These are phyloP conservation scores for Daptonema setosum DNA, from an alignment of 2,888 invertebrate genomes.

Conservation along the genomic window DNA sequence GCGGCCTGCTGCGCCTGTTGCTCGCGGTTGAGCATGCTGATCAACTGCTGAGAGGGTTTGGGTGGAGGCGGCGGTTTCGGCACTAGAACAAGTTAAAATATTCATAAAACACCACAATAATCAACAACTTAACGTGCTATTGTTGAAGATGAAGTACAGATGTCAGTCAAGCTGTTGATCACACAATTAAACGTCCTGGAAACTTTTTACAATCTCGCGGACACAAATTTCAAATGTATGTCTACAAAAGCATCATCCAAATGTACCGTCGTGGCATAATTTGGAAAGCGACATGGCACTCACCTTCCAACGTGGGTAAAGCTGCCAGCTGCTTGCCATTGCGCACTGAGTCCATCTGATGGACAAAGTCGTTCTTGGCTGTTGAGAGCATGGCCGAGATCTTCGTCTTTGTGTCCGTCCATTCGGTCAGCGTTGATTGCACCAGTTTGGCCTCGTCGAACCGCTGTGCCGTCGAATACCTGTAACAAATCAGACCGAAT, in stretches of 20 bases:
- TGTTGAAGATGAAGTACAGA: too few relatives aligned
- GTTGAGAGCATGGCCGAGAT: slow-evolving; percentile 11
- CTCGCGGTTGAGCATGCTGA: too few relatives aligned
- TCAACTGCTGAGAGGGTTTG: neutral
- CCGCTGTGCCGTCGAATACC: neutral
- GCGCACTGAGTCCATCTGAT: slow-evolving; percentile 15
- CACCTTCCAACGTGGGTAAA: slow-evolving; percentile 15
- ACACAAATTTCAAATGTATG: too few relatives aligned
- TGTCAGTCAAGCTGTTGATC: too few relatives aligned
- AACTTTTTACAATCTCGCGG: too few relatives aligned
- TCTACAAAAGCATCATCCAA: too few relatives aligned
- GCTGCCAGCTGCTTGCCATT: slow-evolving; percentile 16
- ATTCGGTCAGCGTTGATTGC: slow-evolving; percentile 7
- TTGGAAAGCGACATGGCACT: too few relatives aligned
- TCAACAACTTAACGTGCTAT: too few relatives aligned
- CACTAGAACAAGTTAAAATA: neutral
- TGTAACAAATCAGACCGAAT: neutral
- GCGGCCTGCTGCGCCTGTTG: neutral
- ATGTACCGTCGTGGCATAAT: too few relatives aligned
- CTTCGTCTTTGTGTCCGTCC: slow-evolving; percentile 12
- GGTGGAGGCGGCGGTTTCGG: neutral
- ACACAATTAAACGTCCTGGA: too few relatives aligned
- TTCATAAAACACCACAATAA: too few relatives aligned
- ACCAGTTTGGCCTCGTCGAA: slow-evolving; percentile 5
- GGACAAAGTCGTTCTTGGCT: slow-evolving; percentile 12